Evolutionary conservation across 2,888 invertebrate genomes (phyloP), one percentile per base, ranked within the genome.

Genomic region (Punctoribates punctum): DNA sequence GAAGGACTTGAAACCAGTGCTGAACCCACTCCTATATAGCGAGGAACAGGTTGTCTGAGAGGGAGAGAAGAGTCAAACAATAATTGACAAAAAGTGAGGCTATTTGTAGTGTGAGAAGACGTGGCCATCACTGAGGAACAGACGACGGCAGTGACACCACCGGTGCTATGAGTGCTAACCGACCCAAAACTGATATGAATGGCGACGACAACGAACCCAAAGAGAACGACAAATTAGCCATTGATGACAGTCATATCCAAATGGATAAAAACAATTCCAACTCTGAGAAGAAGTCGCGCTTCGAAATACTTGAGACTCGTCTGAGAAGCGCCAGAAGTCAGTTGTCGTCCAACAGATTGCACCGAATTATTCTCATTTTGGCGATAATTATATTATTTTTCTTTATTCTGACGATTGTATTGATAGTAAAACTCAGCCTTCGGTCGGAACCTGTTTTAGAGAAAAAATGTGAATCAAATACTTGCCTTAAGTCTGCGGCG

Each of bases 401-500:
- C 72, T 79, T 86, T 27, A 80, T 87, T 65, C 82, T 85, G 46
- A 82, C 87, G 65, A 81, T 87, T 75, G 83, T 84, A 17, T 81
- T 87, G 81, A 82, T 83, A 15, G 83, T 84, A 20, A 81, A 85
- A 20, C 86, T 87, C 86, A 87, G 87, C 8, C 81, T 81, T n/a
- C 82, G 84, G 65, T 84, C 84, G 1, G 84, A 85, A 78, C 81
- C 82, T 75, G 81, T 82, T 51, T 81, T 82, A 73, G 84, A 83
- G 79, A 84, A 85, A 11, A 82, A 85, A 57, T 87, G 87, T 80
- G 82, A 82, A 75, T 83, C 83, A 23, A 82, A 86, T 0, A 83
- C 85, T 11, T 88, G 87, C 81, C 84, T 87, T 51, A 82, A 83
- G 70, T 85, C 85, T n/a, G 85, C 87, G 29, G 84, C 87, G 46